These are phyloP conservation scores for Venturia canescens DNA, from an alignment of 1,140 invertebrate genomes.

Conservation along the genomic window DNA sequence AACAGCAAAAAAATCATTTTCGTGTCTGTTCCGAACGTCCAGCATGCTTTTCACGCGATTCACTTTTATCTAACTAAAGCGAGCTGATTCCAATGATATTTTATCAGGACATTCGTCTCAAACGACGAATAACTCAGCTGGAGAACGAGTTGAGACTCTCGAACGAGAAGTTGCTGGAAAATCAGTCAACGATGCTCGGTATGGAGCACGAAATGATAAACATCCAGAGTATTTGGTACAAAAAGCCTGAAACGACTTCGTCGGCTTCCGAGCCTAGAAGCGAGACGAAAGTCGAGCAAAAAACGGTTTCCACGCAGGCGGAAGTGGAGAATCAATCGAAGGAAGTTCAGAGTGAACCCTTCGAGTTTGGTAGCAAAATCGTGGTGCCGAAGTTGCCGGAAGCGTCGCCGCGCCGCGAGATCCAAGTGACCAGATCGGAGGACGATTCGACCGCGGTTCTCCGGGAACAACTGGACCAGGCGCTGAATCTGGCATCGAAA, in stretches of 20 bases:
- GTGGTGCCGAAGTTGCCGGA: slow-evolving; percentile 14
- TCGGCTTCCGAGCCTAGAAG: slow-evolving; percentile 15
- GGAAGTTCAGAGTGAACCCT: slow-evolving; percentile 59
- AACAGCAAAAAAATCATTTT: neutral
- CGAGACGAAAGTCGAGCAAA: slow-evolving; percentile 45
- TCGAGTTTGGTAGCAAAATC: slow-evolving; percentile 41
- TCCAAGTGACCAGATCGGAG: neutral
- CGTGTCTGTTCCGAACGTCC: too few relatives aligned
- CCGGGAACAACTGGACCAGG: slow-evolving; percentile 64
- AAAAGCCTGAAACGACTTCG: slow-evolving; percentile 35
- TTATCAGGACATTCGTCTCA: slow-evolving; percentile 65
- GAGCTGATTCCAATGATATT: too few relatives aligned
- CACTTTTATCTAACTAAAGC: too few relatives aligned
- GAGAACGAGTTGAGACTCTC: slow-evolving; percentile 63
- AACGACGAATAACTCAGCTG: slow-evolving; percentile 63
- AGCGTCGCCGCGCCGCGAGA: slow-evolving; percentile 14
- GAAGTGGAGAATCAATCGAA: slow-evolving; percentile 37
- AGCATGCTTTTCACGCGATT: too few relatives aligned
- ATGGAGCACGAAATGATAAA: slow-evolving; percentile 67
- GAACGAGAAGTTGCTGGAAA: slow-evolving; percentile 58
- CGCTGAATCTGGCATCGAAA: slow-evolving; percentile 64
- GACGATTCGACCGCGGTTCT: slow-evolving; percentile 20
- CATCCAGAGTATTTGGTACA: slow-evolving; percentile 64
- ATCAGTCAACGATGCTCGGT: slow-evolving; percentile 58
- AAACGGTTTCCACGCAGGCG: slow-evolving; percentile 49